Conservation (phyloP, 2,113 vertebrate species). For the Thalassarche chlororhynchos region DNA sequence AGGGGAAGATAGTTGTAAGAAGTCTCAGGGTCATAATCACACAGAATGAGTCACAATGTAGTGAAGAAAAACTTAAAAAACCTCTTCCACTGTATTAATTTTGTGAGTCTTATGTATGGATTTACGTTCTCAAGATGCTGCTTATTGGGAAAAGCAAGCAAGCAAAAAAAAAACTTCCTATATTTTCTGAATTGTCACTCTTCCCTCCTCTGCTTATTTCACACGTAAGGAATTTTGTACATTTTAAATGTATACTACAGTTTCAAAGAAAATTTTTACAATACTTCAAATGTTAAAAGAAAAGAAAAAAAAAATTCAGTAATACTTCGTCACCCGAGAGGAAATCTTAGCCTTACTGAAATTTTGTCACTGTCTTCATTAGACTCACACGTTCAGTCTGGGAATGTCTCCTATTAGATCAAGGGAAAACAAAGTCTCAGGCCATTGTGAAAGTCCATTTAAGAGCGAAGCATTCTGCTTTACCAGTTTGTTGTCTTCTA, state of each 20-base stretch:
- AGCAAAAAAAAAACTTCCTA: not conserved
- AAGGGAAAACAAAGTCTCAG: not conserved
- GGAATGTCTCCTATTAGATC: not conserved
- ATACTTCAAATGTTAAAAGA: not conserved
- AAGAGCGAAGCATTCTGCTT: not conserved
- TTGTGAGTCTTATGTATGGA: not conserved
- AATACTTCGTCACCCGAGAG: not conserved
- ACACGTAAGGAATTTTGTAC: not conserved
- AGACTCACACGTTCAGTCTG: not conserved
- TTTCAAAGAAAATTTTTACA: not conserved
- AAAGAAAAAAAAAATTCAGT: not conserved
- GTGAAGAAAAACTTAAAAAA: constrained; percentile 9
- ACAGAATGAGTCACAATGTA: not conserved
- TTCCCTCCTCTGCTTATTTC: not conserved
- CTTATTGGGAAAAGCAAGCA: not conserved
- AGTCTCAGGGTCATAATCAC: not conserved
- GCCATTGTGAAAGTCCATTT: not conserved
- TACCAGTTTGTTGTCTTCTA: not conserved
- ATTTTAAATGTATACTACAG: not conserved
- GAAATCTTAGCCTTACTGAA: not conserved
- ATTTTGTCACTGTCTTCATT: not conserved
- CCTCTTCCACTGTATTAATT: not conserved
- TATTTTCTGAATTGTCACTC: not conserved
- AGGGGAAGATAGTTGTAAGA: not conserved
- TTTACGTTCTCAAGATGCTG: not conserved